phyloP scores from a whole-genome alignment of 2,113 vertebrate genomes.

The Isichthys henryi region DNA sequence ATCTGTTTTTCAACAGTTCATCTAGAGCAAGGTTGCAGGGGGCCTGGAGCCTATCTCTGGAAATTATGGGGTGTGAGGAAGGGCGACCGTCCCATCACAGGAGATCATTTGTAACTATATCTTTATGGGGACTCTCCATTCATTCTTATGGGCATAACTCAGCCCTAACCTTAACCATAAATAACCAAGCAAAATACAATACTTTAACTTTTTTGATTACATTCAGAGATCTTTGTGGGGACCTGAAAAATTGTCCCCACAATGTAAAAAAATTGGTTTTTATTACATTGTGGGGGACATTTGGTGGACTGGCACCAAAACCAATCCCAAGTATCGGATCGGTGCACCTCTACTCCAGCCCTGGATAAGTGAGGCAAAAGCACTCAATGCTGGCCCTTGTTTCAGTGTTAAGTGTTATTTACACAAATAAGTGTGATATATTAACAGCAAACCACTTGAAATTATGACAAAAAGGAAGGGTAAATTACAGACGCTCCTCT shows the following conservation, averaged over 20 bases:
- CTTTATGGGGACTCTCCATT: too few relatives aligned
- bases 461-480: not conserved
- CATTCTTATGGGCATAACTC: too few relatives aligned
- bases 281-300: too few relatives aligned
- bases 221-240: too few relatives aligned
- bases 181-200: too few relatives aligned
- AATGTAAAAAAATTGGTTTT: too few relatives aligned
- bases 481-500: not conserved
- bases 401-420: not conserved
- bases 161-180: too few relatives aligned
- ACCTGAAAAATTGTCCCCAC: too few relatives aligned
- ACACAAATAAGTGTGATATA: not conserved
- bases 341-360: not conserved
- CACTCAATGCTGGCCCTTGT: not conserved
- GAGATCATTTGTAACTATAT: not conserved
- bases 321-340: too few relatives aligned
- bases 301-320: too few relatives aligned
- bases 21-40: not conserved
- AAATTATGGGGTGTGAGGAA: not conserved
- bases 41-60: not conserved
- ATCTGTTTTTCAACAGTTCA: not conserved
- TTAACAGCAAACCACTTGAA: not conserved
- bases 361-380: not conserved
- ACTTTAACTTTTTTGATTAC: too few relatives aligned
- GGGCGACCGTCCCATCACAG: not conserved